Evolutionary conservation across 1,140 invertebrate species (phyloP).

Genomic region (Hermatobates lingyangjiaoensis): DNA sequence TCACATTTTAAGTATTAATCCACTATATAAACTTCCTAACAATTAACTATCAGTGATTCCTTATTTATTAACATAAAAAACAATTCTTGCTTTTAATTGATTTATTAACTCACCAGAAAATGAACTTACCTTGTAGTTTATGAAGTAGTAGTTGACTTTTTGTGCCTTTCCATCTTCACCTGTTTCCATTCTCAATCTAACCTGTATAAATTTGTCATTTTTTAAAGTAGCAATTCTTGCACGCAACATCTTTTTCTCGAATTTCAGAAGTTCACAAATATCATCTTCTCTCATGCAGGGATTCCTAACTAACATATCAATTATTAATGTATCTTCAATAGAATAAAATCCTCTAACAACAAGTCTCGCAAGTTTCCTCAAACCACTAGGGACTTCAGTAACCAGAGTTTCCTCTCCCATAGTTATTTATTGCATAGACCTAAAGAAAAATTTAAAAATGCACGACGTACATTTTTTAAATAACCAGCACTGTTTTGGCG

Average conservation of each 20-base stretch:
- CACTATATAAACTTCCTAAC: no score
- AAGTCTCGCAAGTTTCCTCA: conserved; percentile 76
- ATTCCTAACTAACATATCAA: conserved; percentile 87
- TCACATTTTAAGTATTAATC: no score
- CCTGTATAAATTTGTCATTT: conserved; percentile 88
- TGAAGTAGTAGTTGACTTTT: conserved; percentile 94
- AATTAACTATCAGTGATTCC: no score
- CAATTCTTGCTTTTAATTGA: no score
- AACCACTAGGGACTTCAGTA: conserved; percentile 70
- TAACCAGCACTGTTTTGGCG: no score
- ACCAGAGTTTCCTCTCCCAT: conserved; percentile 29
- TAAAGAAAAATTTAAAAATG: no score
- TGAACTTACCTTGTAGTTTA: conserved; percentile 66
- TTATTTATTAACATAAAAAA: no score
- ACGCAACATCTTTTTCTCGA: conserved; percentile 84
- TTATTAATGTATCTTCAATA: conserved; percentile 80
- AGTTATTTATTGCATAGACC: neutral
- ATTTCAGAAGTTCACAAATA: conserved; percentile 79
- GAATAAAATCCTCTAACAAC: conserved; percentile 84
- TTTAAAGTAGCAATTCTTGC: conserved; percentile 66
- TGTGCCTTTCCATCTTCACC: conserved; percentile 87
- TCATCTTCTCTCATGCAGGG: conserved; percentile 97
- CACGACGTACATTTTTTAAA: no score
- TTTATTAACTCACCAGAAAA: neutral
- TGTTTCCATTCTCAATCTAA: conserved; percentile 82